Conservation (phyloP, 2,888 invertebrate genomes). For the Drosophila dives region DNA sequence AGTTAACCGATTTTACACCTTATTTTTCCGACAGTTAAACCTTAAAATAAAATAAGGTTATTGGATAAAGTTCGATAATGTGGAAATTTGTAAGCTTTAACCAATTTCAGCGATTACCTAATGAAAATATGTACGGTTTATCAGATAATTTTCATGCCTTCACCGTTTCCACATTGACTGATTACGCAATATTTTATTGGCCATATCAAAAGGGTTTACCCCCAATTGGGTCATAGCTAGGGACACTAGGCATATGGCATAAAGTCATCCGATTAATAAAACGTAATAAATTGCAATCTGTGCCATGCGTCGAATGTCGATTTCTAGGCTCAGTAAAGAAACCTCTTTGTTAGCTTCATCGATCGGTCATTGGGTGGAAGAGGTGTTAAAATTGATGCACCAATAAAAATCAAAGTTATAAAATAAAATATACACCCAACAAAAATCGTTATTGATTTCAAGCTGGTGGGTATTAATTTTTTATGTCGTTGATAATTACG, state of each 20-base stretch:
- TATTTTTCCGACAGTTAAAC: not conserved
- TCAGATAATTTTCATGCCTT: not conserved
- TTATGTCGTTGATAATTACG: constrained; percentile 66
- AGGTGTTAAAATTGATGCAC: constrained; percentile 50
- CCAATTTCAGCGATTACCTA: not conserved
- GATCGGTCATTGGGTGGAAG: constrained; percentile 14
- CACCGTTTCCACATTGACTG: not conserved
- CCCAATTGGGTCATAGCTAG: constrained; percentile 46
- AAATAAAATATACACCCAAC: constrained; percentile 43
- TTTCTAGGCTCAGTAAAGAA: constrained; percentile 18
- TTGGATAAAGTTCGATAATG: not conserved
- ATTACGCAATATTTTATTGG: constrained; percentile 20
- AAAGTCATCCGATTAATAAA: constrained; percentile 51
- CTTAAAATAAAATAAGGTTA: not conserved
- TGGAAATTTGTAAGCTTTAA: not conserved
- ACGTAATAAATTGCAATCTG: constrained; percentile 50
- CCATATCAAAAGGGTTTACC: constrained; percentile 20
- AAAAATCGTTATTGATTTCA: constrained; percentile 57
- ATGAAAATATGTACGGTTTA: not conserved
- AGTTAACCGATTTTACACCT: not conserved
- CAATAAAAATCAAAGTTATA: constrained; percentile 61
- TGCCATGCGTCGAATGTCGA: constrained; percentile 43
- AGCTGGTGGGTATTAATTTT: constrained; percentile 47
- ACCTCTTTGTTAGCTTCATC: constrained; percentile 39
- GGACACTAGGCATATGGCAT: constrained; percentile 14